Conservation (phyloP, 2,888 invertebrate species). For the Mesodorylaimus sp. region DNA sequence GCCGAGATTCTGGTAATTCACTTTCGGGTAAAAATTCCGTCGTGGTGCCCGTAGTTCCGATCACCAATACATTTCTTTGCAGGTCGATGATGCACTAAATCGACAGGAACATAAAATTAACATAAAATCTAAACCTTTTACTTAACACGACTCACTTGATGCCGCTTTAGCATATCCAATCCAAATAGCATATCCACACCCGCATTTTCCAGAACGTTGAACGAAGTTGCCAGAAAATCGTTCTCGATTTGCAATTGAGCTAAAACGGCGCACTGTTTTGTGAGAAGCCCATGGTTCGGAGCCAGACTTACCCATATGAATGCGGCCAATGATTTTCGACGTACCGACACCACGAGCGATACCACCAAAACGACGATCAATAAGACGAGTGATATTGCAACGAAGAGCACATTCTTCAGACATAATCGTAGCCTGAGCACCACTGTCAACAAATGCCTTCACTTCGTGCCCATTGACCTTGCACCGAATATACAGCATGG, state of each 20-base stretch:
- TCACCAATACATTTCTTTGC: conserved; percentile 61
- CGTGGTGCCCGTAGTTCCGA: conserved; percentile 82
- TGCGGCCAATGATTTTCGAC: conserved; percentile 81
- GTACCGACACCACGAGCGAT: conserved; percentile 93
- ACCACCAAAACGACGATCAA: conserved; percentile 78
- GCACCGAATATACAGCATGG: conserved; percentile 92
- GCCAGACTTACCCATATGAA: conserved; percentile 53
- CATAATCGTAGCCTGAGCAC: conserved; percentile 95
- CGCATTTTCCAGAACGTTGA: conserved; percentile 85
- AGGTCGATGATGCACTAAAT: conserved; percentile 71
- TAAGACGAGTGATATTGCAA: conserved; percentile 36
- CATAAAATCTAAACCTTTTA: neutral
- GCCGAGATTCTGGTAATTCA: conserved; percentile 46
- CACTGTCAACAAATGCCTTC: conserved; percentile 93
- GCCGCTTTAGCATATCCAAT: conserved; percentile 85
- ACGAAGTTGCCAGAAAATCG: conserved; percentile 80
- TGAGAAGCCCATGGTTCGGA: neutral
- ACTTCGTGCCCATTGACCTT: conserved; percentile 87
- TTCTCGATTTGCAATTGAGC: conserved; percentile 77
- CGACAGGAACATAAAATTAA: conserved; percentile 8
- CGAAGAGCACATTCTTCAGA: conserved; percentile 66
- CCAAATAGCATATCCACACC: conserved; percentile 97
- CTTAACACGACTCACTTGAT: conserved; percentile 48
- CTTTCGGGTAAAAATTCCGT: conserved; percentile 67
- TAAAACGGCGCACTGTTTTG: conserved; percentile 12